Evolutionary conservation across 1,140 invertebrate genomes (phyloP).

Genomic region (Tetramorium simillimum): DNA sequence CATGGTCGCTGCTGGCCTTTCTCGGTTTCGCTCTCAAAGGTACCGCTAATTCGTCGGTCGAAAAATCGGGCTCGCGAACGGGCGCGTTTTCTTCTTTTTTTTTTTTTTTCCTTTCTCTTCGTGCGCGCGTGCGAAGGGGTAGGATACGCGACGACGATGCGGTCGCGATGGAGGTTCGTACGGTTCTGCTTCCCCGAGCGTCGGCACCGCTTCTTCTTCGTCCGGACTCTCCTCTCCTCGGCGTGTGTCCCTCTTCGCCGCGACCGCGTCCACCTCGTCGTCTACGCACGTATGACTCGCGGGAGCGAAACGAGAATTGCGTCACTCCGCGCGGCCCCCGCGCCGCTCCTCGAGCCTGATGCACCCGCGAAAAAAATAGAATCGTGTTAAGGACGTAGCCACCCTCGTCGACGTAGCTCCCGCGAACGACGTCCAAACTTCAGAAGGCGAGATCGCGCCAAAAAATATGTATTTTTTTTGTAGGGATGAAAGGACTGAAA

Average conservation of each 20-base stretch:
- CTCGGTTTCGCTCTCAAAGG: slow-evolving; percentile 43
- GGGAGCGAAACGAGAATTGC: slow-evolving; percentile 21
- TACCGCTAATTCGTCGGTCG: slow-evolving; percentile 8
- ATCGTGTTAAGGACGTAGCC: slow-evolving; percentile 75
- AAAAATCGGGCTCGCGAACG: slow-evolving; percentile 30
- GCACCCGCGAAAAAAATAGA: slow-evolving; percentile 80
- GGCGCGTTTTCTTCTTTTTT: background rate
- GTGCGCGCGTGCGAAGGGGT: slow-evolving; percentile 44
- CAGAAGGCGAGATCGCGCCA: background rate
- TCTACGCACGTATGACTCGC: slow-evolving; percentile 3
- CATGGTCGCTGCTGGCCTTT: slow-evolving; percentile 86
- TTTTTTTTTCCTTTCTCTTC: slow-evolving; percentile 22
- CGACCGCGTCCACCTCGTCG: slow-evolving; percentile 27
- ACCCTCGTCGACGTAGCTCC: background rate
- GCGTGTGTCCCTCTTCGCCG: slow-evolving; percentile 22
- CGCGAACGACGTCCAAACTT: background rate
- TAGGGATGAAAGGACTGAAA: background rate
- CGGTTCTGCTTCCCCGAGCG: slow-evolving; percentile 77
- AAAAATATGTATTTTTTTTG: background rate
- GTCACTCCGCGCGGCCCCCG: slow-evolving; percentile 38
- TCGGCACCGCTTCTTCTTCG: slow-evolving; percentile 34
- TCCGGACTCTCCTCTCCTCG: slow-evolving; percentile 22
- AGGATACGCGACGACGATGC: slow-evolving; percentile 74
- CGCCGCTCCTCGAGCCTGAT: slow-evolving; percentile 54
- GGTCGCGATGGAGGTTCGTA: slow-evolving; percentile 83